These are phyloP conservation scores for Peromyscus eremicus DNA, from an alignment of 2,797 vertebrate species.

Conservation along the genomic window DNA sequence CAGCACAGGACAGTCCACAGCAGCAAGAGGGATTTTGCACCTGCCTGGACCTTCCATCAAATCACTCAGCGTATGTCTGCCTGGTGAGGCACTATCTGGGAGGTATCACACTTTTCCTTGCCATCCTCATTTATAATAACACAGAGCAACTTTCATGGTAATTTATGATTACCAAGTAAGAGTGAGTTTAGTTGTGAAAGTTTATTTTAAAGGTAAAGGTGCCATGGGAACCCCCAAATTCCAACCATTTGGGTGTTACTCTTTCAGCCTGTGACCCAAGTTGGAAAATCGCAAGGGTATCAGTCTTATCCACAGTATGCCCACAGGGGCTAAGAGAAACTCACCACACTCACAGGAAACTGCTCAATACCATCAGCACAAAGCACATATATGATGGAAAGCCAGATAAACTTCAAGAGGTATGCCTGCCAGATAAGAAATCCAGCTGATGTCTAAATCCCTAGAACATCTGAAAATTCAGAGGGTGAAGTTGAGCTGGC, in stretches of 20 bases:
- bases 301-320: not conserved
- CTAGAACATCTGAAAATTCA: constrained; percentile 43
- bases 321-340: not conserved
- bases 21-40: not conserved
- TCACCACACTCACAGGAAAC: not conserved
- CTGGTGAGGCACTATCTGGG: not conserved
- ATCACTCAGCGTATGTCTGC: not conserved
- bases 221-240: not conserved
- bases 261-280: not conserved
- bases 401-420: constrained; percentile 60
- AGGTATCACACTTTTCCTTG: not conserved
- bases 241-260: not conserved
- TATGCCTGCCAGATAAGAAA: not conserved
- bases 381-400: constrained; percentile 14
- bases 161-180: not conserved
- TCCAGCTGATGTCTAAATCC: constrained; percentile 45
- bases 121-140: not conserved
- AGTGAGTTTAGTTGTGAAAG: not conserved
- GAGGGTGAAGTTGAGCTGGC: not conserved
- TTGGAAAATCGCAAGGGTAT: not conserved
- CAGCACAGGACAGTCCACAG: not conserved
- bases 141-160: not conserved
- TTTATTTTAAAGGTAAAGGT: constrained; percentile 18
- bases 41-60: not conserved
- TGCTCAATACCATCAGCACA: constrained; percentile 22